Evolutionary conservation across 1,140 invertebrate genomes (phyloP).

Genomic region (Zeugodacus cucurbitae): DNA sequence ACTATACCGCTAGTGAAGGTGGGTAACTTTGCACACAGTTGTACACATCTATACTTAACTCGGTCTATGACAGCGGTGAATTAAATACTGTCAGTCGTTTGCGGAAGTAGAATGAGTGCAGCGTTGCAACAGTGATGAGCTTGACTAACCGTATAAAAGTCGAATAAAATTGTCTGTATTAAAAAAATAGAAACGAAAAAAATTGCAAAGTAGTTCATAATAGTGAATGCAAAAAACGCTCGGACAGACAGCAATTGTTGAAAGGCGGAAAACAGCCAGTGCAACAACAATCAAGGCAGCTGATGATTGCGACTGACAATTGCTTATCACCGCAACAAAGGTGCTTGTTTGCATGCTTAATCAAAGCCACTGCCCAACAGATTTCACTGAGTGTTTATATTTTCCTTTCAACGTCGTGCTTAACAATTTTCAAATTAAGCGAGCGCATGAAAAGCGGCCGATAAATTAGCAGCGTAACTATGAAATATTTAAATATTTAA

Average conservation of each 20-base stretch:
- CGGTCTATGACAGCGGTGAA: neutral
- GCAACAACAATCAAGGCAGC: neutral
- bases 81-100: neutral
- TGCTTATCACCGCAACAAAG: slow-evolving; percentile 17
- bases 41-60: no score
- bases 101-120: slow-evolving; percentile 15
- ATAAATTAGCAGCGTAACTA: slow-evolving; percentile 23
- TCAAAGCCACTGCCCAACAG: neutral
- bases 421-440: neutral
- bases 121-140: neutral
- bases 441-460: slow-evolving; percentile 3
- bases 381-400: neutral
- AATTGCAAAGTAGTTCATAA: slow-evolving; percentile 7
- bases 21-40: neutral
- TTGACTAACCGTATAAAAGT: neutral
- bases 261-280: neutral
- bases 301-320: neutral
- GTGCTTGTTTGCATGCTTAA: slow-evolving; percentile 17
- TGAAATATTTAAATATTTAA: slow-evolving; percentile 31
- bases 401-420: neutral
- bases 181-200: neutral
- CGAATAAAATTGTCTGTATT: neutral
- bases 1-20: neutral
- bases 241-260: neutral
- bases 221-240: neutral